Percentiles rank a stretch among this genome's conserved stretches.
Evolutionary conservation across 2,888 invertebrate species (phyloP).

Genomic region (Lithophane semibrunnea): DNA sequence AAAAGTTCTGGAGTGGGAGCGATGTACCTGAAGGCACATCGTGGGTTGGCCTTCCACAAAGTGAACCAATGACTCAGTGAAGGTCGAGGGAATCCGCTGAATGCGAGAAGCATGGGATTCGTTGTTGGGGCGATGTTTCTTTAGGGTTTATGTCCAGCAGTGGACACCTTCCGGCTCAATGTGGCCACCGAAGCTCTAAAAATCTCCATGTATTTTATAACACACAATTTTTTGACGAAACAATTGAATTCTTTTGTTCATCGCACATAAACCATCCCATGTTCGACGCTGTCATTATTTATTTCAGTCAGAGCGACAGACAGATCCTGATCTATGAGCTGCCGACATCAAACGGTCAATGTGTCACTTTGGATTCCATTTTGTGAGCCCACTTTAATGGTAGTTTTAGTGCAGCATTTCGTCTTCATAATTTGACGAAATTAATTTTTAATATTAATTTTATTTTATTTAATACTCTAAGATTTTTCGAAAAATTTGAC

Average conservation of each 20-base stretch:
- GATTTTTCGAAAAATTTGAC: neutral
- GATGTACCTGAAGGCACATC: neutral
- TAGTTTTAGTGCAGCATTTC: conserved; percentile 16
- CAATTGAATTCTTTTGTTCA: conserved; percentile 23
- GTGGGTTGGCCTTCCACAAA: neutral
- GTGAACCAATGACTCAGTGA: neutral
- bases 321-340: conserved; percentile 78
- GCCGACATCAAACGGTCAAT: conserved; percentile 44
- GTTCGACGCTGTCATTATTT: conserved; percentile 82
- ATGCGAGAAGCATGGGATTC: neutral
- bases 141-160: neutral
- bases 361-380: conserved; percentile 39
- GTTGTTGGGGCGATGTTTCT: neutral
- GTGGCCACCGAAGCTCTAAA: neutral
- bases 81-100: neutral
- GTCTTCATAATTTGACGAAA: neutral
- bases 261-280: conserved; percentile 43
- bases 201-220: neutral
- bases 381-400: conserved; percentile 3
- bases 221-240: accelerated
- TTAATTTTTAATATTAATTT: too few species aligned
- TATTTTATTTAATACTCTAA: neutral
- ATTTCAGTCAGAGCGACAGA: conserved; percentile 76
- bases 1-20: neutral
- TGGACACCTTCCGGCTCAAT: neutral